Evolutionary conservation across 2,797 vertebrate genomes (phyloP), one percentile per base, ranked within the genome.

Genomic region (Leptoclinus maculatus): DNA sequence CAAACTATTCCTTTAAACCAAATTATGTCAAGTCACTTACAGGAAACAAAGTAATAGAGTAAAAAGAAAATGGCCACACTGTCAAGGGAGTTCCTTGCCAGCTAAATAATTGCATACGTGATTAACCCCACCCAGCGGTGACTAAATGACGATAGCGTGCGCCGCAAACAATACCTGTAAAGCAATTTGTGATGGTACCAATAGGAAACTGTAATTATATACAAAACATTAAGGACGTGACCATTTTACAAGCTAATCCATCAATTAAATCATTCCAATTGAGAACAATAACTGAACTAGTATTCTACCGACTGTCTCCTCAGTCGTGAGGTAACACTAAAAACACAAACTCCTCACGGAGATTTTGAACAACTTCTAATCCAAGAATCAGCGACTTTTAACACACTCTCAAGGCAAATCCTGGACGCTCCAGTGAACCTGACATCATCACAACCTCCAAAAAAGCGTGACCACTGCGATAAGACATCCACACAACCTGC

Each of bases 371-470:
- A 12, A 73, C 74, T 88, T 87, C 71, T 83, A 83, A 84, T 59
- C 2, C 8, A 32, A 29, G 19, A 68, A 62, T 71, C 64, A 66
- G 71, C 56, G 68, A 78, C 53, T 76, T 73, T 32, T 36, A 54
- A n/a, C 23, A 16, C 47, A 66, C 64, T 80, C 49, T 66, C n/a
- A 49, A 7, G 23, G n/a, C 25, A 41, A 41, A 65, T 79, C 25
- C 38, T 29, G 51, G 69, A 82, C 34, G 53, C 67, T 80, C 43
- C 59, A 59, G 57, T 66, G 68, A 74, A 82, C 38, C 83, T 86
- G 78, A 83, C 86, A 88, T 84, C 83, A 86, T 79, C 71, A 29
- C 29, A 29, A 23, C 21, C 49, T 83, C 62, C 56, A 83, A 62
- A 60, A 67, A 32, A 82, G 69, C 67, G 43, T 83, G 84, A 87